Conservation (phyloP, 1,140 invertebrate genomes). For the Vollenhovia emeryi region DNA sequence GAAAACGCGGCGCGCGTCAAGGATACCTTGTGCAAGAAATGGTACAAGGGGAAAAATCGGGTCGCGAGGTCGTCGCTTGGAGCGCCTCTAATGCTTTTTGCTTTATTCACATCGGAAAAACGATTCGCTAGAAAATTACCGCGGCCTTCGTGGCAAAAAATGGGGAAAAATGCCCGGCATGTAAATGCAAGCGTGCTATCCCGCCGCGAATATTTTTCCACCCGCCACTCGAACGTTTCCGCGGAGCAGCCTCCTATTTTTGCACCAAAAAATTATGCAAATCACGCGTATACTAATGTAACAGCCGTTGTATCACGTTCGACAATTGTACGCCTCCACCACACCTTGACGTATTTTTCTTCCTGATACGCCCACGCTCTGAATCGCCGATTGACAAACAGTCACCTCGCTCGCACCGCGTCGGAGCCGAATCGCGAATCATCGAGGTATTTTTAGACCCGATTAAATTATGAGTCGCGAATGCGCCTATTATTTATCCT, state of each 20-base stretch:
- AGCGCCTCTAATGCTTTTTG: conserved; percentile 24
- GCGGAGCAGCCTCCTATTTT: not conserved
- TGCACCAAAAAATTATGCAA: not conserved
- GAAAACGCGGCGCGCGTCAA: conserved; percentile 50
- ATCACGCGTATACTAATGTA: not conserved
- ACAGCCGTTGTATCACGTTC: not conserved
- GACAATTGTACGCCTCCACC: not conserved
- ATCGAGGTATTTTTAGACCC: conserved; percentile 39
- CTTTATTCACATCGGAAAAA: conserved; percentile 3
- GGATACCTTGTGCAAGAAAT: conserved; percentile 64
- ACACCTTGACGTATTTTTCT: not conserved
- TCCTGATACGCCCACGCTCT: not conserved
- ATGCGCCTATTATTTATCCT: conserved; percentile 14
- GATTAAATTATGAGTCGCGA: conserved; percentile 6
- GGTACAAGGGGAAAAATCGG: conserved; percentile 56
- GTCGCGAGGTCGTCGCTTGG: conserved; percentile 27
- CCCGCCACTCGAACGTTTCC: not conserved
- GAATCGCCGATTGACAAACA: conserved; percentile 19
- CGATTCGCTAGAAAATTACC: not conserved
- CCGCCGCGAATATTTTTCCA: not conserved
- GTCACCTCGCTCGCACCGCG: not conserved
- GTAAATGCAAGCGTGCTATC: conserved; percentile 20
- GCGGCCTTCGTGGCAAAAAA: not conserved
- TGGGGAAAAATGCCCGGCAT: not conserved
- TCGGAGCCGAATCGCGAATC: not conserved